Evolutionary conservation across 2,888 invertebrate genomes (phyloP).

Genomic region (Ethmia dodecea): DNA sequence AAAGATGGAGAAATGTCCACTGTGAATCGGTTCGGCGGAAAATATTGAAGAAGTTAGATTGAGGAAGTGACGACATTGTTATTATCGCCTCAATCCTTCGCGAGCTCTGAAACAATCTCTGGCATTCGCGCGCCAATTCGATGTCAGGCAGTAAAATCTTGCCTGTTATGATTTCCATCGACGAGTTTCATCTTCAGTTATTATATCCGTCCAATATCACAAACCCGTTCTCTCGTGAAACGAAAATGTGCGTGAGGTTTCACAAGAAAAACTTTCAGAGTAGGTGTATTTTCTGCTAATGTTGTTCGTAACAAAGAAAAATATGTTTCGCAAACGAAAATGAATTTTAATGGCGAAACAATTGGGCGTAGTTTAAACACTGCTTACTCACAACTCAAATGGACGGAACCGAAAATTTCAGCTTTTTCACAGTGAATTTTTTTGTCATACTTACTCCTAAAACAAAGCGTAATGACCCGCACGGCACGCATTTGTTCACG

Average conservation of each 20-base stretch:
- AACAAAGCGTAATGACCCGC: slow-evolving; percentile 76
- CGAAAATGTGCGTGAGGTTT: neutral
- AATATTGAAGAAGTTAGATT: slow-evolving; percentile 70
- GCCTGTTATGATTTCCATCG: slow-evolving; percentile 54
- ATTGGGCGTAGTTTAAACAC: slow-evolving; percentile 56
- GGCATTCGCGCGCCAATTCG: slow-evolving; percentile 38
- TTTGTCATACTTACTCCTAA: slow-evolving; percentile 68
- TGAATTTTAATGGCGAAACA: slow-evolving; percentile 48
- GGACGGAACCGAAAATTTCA: slow-evolving; percentile 58
- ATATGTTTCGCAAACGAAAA: slow-evolving; percentile 29
- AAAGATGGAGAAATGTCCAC: slow-evolving; percentile 48
- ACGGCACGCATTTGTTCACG: slow-evolving; percentile 74
- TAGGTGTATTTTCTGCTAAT: no score
- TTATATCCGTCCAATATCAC: slow-evolving; percentile 36
- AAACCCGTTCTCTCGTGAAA: neutral
- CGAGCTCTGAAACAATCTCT: slow-evolving; percentile 62
- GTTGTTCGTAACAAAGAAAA: slow-evolving; percentile 26
- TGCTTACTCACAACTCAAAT: slow-evolving; percentile 53
- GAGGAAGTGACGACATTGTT: slow-evolving; percentile 72
- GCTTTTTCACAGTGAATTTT: slow-evolving; percentile 58
- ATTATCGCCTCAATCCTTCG: slow-evolving; percentile 63
- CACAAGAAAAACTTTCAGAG: neutral
- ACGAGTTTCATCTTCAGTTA: slow-evolving; percentile 44
- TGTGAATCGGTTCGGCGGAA: slow-evolving; percentile 45
- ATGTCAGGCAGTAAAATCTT: slow-evolving; percentile 56